phyloP scores from a whole-genome alignment of 2,113 vertebrate species.

The Gadus macrocephalus region DNA sequence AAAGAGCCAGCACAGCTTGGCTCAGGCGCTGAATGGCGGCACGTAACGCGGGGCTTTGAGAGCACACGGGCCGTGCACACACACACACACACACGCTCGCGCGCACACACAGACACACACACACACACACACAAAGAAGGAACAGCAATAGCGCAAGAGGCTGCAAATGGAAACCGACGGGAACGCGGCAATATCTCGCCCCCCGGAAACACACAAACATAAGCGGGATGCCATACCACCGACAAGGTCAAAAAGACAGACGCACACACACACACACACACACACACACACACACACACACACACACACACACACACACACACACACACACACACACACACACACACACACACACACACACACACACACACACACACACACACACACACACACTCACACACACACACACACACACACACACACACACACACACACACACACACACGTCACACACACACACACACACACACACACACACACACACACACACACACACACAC shows the following conservation, averaged over 20 bases:
- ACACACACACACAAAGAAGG: conserved; percentile 19
- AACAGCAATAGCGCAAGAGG: too few species aligned
- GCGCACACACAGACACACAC: conserved; percentile 9
- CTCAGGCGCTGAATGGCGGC: conserved; percentile 74
- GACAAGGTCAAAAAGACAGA: conserved; percentile 16
- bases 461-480: conserved; percentile 39
- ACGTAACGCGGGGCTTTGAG: conserved; percentile 27
- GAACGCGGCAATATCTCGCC: too few species aligned
- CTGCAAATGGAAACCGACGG: too few species aligned
- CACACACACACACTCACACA: conserved; percentile 41
- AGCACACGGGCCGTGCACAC: conserved; percentile 14
- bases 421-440: conserved; percentile 28
- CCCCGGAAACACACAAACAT: conserved; percentile 32
- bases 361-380: conserved; percentile 31
- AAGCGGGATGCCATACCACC: conserved; percentile 32
- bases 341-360: conserved; percentile 23
- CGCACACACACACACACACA: conserved; percentile 24
- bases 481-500: conserved; percentile 14
- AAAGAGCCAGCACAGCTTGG: conserved; percentile 82
- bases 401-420: conserved; percentile 22
- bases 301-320: conserved; percentile 39
- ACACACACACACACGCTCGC: not conserved
- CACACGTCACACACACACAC: conserved; percentile 4
- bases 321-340: conserved; percentile 12
- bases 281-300: conserved; percentile 7